Conservation (phyloP, 2,113 vertebrate species). For the Macquaria australasica region DNA sequence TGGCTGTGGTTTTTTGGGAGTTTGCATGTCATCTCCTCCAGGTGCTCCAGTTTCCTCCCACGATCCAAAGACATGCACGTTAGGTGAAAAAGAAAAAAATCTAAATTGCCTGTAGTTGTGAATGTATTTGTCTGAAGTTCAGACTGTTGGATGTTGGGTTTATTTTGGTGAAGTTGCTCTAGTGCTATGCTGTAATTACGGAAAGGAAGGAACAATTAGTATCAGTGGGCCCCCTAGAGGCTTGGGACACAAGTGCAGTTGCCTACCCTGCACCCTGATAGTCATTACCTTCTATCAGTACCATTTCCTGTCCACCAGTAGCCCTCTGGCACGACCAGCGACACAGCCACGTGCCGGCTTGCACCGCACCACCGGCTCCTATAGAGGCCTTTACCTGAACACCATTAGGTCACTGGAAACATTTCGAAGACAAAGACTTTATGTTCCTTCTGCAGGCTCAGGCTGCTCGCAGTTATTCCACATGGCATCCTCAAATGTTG, state of each 20-base stretch:
- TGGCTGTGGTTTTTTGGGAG: slow-evolving; percentile 25
- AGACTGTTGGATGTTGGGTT: neutral
- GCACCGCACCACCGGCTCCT: slow-evolving; percentile 16
- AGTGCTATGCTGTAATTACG: slow-evolving; percentile 45
- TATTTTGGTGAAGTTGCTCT: neutral
- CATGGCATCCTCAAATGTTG: slow-evolving; percentile 64
- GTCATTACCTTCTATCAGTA: slow-evolving; percentile 56
- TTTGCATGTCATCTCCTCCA: slow-evolving; percentile 23
- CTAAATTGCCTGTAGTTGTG: neutral
- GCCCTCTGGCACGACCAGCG: neutral
- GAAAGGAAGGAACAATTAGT: slow-evolving; percentile 49
- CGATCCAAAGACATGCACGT: slow-evolving; percentile 5
- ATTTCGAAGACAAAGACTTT: slow-evolving; percentile 53
- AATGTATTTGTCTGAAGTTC: neutral
- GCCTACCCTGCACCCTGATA: slow-evolving; percentile 55
- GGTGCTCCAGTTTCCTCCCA: neutral
- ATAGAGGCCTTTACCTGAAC: slow-evolving; percentile 47
- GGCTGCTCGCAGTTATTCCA: slow-evolving; percentile 49
- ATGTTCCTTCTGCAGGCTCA: slow-evolving; percentile 44
- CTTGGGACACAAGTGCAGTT: slow-evolving; percentile 50
- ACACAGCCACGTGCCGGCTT: neutral
- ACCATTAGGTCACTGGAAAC: slow-evolving; percentile 62
- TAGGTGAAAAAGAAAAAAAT: neutral
- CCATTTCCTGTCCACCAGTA: slow-evolving; percentile 42
- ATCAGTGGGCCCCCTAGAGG: slow-evolving; percentile 72